phyloP scores from a whole-genome alignment of 2,888 invertebrate genomes.

The Eulithis testata region DNA sequence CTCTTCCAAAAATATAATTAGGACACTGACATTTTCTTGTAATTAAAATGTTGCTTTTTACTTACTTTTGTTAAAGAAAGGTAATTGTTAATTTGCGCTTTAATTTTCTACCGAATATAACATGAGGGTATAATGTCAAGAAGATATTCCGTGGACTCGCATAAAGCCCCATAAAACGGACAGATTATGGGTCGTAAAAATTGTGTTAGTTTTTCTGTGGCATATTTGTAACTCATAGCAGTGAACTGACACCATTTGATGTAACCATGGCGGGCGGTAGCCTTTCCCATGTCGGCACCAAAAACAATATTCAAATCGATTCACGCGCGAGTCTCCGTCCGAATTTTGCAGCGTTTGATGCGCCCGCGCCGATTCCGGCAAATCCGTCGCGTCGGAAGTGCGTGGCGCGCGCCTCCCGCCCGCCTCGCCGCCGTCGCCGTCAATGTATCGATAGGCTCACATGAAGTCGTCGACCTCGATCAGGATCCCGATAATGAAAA shows the following conservation, averaged over 20 bases:
- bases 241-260: constrained; percentile 21
- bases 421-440: constrained; percentile 51
- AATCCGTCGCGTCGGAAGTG: constrained; percentile 85
- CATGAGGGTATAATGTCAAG: constrained; percentile 64
- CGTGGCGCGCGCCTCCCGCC: constrained; percentile 73
- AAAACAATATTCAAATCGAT: constrained; percentile 83
- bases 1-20: constrained; percentile 73
- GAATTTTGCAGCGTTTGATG: constrained; percentile 83
- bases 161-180: constrained; percentile 57
- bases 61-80: constrained; percentile 49
- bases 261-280: constrained; percentile 52
- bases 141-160: constrained; percentile 53
- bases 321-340: constrained; percentile 80
- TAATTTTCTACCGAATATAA: constrained; percentile 67
- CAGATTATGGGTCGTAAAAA: constrained; percentile 78
- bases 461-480: constrained; percentile 78
- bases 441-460: constrained; percentile 78
- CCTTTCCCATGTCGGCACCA: constrained; percentile 76
- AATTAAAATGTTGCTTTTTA: constrained; percentile 79
- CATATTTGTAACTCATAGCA: constrained; percentile 31
- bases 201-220: constrained; percentile 59
- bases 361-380: constrained; percentile 84
- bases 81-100: constrained; percentile 74
- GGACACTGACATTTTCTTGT: constrained; percentile 72
- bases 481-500: constrained; percentile 70